Conservation (phyloP, 2,113 vertebrate species). For the Marcusenius ussheri region DNA sequence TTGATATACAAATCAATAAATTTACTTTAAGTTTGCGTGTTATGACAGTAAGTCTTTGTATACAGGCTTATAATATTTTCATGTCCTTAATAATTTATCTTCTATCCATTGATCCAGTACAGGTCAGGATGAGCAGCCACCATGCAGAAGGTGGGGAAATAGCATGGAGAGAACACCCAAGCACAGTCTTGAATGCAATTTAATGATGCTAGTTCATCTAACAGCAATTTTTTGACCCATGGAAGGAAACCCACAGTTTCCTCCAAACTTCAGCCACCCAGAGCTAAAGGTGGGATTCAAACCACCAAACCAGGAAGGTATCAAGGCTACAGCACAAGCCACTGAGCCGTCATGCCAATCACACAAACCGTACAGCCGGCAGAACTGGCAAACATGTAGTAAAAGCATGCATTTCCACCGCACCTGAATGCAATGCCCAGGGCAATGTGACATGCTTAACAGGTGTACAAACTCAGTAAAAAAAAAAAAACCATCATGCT, state of each 20-base stretch:
- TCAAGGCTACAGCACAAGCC: background rate
- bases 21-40: background rate
- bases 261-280: background rate
- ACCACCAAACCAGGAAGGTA: background rate
- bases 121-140: background rate
- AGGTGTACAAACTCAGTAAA: background rate
- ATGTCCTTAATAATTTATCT: background rate
- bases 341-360: background rate
- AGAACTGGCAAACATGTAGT: background rate
- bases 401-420: background rate
- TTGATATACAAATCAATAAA: background rate
- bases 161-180: background rate
- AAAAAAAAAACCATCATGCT: background rate
- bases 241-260: background rate
- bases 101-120: background rate
- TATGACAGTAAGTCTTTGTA: background rate
- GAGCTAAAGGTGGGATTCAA: background rate
- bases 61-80: background rate
- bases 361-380: background rate
- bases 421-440: background rate
- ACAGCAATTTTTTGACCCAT: background rate
- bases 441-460: background rate
- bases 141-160: background rate
- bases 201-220: background rate
- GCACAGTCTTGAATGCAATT: background rate